Evolutionary conservation across 2,888 invertebrate species (phyloP), one percentile per base, ranked within the genome.

Genomic region (Agrotis puta): DNA sequence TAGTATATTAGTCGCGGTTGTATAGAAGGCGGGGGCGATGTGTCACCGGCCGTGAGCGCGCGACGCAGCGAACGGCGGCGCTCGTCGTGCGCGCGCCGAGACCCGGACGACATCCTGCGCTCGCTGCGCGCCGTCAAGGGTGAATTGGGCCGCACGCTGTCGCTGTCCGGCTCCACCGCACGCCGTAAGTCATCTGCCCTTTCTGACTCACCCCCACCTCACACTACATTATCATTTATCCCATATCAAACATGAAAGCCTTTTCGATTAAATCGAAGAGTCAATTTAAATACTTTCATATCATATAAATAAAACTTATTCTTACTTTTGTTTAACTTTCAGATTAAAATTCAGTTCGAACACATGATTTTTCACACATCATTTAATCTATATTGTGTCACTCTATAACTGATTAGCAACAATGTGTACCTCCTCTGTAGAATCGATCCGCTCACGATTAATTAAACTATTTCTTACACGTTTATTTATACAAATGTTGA

Each of bases 71-170:
- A 98, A 88, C 96, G 98, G 70, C 97, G 98, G 53, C 97, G 98
- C 71, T 98, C 98, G 86, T 98, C 98, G 70, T 98, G 98, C 90
- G 98, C 98, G 56, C 97, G 98, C 54, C 97, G 98, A 85, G 98
- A 98, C 93, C 98, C 98, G 1, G 98, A 98, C 91, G 98, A 98
- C 93, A 98, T 98, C 86, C 93, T 98, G 80, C 98, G 98, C 86
- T 98, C 97, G 43, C 94, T 98, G 84, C 98, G 98, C 89, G 97
- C 98, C 71, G 98, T 98, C 80, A 98, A 98, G 90, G 98, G 98
- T 64, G 98, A 98, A 91, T 96, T 98, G 57, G 98, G 98, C 67
- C 97, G 98, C 72, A 98, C 98, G 67, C 98, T 98, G 97, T 98
- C 98, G 89, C 96, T 98, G 84, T 97, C 98, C 81, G 97, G 97